Evolutionary conservation across 2,113 vertebrate genomes (phyloP), one percentile per base, ranked within the genome.

Genomic region (Oxygymnocypris stewartii): DNA sequence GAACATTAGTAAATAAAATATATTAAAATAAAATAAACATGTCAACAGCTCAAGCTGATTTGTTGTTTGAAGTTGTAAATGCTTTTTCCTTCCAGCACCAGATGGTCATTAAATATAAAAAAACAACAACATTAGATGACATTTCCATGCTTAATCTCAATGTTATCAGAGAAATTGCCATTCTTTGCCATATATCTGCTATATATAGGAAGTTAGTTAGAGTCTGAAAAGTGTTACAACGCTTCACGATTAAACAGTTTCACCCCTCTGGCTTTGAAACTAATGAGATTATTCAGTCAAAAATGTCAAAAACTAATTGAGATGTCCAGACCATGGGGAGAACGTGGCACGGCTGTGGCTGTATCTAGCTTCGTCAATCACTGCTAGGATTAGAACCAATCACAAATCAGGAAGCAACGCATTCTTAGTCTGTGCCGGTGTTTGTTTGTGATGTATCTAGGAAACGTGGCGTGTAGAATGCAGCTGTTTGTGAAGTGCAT

Each of bases 381-480:
- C 47, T 78, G 49, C 49, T 78, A 57, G 18, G 0, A 23, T 78
- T 57, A 76, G 23, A 49, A 47, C 74, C 6, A 49, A 23, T 42
- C 69, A 73, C 40, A 44, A 75, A 47, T 75, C 74, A 28, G 25
- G 42, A 49, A 47, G 23, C 73, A 76, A 4, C 6, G 5, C 49
- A 31, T 54, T 35, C n/a, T 77, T 16, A 77, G 44, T 49, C 42
- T 51, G 75, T 28, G 47, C 75, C 8, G 23, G 23, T 77, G 75
- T 42, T 79, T 81, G 54, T 88, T 88, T 88, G 79, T 37, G 47
- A 31, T 23, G 82, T 87, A 40, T 49, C 86, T 63, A 54, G 77
- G 87, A 85, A 82, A 85, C 78, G 18, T 82, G 78, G 78, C 25
- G 23, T 81, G 84, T 76, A 85, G 77, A 23, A 61, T 78, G 83